These are phyloP conservation scores for Hyles lineata DNA, from an alignment of 2,888 invertebrate species.

Conservation along the genomic window DNA sequence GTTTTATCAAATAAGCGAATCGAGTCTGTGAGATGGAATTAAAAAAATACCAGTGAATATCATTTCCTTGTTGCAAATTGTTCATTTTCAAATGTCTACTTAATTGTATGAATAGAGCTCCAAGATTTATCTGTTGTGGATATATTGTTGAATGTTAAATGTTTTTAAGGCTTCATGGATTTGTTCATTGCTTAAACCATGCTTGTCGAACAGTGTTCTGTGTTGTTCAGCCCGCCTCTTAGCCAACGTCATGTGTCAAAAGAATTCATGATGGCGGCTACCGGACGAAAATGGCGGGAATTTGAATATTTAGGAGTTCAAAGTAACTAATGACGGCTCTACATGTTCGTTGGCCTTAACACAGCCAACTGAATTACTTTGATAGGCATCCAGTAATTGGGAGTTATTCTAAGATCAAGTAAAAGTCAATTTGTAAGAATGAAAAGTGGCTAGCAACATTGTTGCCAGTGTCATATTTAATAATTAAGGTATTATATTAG, in stretches of 20 bases:
- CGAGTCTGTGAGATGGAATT: conserved; percentile 41
- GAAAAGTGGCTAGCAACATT: too few species aligned
- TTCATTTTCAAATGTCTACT: conserved; percentile 44
- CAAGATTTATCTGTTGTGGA: conserved; percentile 16
- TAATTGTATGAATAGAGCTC: conserved; percentile 36
- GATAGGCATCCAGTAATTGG: too few species aligned
- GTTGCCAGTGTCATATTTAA: too few species aligned
- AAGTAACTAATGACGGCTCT: neutral
- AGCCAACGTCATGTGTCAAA: neutral
- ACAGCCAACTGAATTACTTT: too few species aligned
- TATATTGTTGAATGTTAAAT: conserved; percentile 26
- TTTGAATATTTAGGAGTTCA: neutral
- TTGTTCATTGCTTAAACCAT: conserved; percentile 23
- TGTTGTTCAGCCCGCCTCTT: neutral
- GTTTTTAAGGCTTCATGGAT: conserved; percentile 25
- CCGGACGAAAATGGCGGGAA: neutral
- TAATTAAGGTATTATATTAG: too few species aligned
- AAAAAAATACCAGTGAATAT: conserved; percentile 49
- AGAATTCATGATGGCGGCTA: neutral
- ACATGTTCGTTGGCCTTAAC: too few species aligned
- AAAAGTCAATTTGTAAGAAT: too few species aligned
- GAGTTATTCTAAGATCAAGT: too few species aligned
- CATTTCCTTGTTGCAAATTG: conserved; percentile 37
- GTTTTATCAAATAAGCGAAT: conserved; percentile 47
- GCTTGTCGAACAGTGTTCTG: conserved; percentile 16